Percentiles rank a stretch among this genome's conserved stretches.
Conservation (phyloP, 2,113 vertebrate species). For the Cebidichthys violaceus region DNA sequence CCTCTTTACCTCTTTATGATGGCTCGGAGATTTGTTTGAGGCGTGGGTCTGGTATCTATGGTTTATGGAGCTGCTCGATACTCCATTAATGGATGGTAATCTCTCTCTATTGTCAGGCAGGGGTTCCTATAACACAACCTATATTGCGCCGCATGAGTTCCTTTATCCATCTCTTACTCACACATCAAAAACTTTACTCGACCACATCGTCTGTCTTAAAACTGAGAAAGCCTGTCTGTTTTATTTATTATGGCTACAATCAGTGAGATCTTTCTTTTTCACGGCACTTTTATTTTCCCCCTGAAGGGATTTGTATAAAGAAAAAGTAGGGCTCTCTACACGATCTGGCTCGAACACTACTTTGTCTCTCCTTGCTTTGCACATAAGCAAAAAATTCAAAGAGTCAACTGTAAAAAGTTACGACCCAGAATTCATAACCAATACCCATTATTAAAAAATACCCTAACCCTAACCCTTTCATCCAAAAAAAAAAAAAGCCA, state of each 20-base stretch:
- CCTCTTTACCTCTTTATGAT: conserved; percentile 68
- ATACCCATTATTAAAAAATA: conserved; percentile 31
- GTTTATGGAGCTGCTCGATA: conserved; percentile 34
- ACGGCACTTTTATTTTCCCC: conserved; percentile 42
- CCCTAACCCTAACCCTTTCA: conserved; percentile 22
- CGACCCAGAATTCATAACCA: conserved; percentile 38
- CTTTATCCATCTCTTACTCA: conserved; percentile 8
- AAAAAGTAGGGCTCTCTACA: conserved; percentile 43
- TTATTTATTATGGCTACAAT: conserved; percentile 56
- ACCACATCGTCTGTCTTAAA: conserved; percentile 28
- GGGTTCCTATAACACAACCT: conserved; percentile 32
- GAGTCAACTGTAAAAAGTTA: conserved; percentile 37
- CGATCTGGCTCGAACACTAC: conserved; percentile 40
- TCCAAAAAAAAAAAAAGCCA: conserved; percentile 13
- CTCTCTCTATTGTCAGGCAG: conserved; percentile 39
- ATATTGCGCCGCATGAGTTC: not conserved
- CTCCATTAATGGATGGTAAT: conserved; percentile 68
- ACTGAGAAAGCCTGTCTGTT: conserved; percentile 34
- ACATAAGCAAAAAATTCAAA: conserved; percentile 48
- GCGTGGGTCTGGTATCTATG: conserved; percentile 28
- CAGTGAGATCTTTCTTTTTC: conserved; percentile 50
- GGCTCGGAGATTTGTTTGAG: conserved; percentile 45
- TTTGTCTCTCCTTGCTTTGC: conserved; percentile 46
- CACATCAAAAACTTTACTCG: conserved; percentile 26
- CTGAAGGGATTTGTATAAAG: conserved; percentile 51